These are phyloP conservation scores for Intellagama lesueurii DNA, from an alignment of 2,797 vertebrate genomes.

Conservation along the genomic window DNA sequence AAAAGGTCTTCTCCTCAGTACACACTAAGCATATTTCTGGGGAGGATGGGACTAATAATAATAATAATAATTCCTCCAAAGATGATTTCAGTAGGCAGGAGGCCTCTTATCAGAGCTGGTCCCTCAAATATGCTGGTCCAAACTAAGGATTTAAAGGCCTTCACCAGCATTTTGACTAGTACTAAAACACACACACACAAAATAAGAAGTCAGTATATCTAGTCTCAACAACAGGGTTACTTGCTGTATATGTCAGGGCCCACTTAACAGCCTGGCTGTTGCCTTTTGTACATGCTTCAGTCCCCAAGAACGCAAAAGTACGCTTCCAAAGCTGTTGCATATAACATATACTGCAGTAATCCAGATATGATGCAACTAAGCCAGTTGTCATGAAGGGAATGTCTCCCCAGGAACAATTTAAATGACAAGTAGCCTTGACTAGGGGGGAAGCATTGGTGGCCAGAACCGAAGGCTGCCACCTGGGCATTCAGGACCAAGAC, in stretches of 20 bases:
- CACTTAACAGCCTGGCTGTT: not conserved
- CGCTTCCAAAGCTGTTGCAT: not conserved
- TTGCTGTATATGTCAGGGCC: not conserved
- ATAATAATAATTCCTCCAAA: not conserved
- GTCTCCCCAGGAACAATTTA: too few relatives aligned
- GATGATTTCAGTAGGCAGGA: not conserved
- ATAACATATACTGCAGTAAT: not conserved
- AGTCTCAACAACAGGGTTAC: not conserved
- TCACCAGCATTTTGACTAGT: not conserved
- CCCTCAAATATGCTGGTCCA: not conserved
- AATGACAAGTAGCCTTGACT: too few relatives aligned
- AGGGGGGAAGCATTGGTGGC: not conserved
- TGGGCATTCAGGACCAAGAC: not conserved
- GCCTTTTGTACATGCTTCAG: not conserved
- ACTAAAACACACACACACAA: not conserved
- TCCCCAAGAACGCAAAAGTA: not conserved
- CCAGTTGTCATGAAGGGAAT: not conserved
- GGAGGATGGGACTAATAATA: not conserved
- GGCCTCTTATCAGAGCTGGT: not conserved
- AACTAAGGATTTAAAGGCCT: not conserved
- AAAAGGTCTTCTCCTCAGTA: not conserved
- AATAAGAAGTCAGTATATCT: not conserved
- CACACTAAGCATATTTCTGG: not conserved
- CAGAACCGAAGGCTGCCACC: not conserved
- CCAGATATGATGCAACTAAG: not conserved